Base-by-base conservation (phyloP, 2,113 vertebrate species). In the Antennarius striatus region DNA sequence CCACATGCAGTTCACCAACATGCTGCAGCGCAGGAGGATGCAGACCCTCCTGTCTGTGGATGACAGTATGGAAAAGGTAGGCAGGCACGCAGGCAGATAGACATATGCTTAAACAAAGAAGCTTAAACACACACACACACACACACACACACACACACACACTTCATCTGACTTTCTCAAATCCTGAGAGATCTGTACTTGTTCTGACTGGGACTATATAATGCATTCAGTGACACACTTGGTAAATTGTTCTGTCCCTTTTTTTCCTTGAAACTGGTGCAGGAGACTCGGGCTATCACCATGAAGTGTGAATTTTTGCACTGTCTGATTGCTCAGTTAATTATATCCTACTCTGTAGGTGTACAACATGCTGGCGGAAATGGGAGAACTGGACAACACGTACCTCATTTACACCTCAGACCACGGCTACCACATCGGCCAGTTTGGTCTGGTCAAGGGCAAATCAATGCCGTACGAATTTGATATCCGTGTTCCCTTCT, bases 391-490 rank as follows among this genome's bases (percentile, higher is more conserved):
- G 90, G 96, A 98, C 64, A 99, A 98, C 81, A 98, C 97, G 0
- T 99, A 98, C 83, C 73, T 99, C 60, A 95, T 99, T 79, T 99
- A 98, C 87, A 98, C 96, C 0, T 96, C 97, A 0, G 97, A 99
- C 88, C 97, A 99, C 1, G 97, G 97, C 68, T 99, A 99, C 86
- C 97, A 99, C 63, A 97, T 99, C 5, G 97, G 97, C 36, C 97
- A 99, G 89, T 99, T 99, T 63, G 97, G 97, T 6, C 92, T 99
- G 76, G 96, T 99, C 62, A 99, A 99, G 86, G 97, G 97, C 29
- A 99, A 99, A 85, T 99, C 97, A 11, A 98, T 99, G 96, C 96
- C 97, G 0, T 99, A 99, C 1, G 97, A 99, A 83, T 98, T 99
- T 47, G 97, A 99, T 79, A 96, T 98, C 88, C 90, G 96, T 51